Base-by-base conservation (phyloP, 2,888 invertebrate species). In the Notodromas monacha region DNA sequence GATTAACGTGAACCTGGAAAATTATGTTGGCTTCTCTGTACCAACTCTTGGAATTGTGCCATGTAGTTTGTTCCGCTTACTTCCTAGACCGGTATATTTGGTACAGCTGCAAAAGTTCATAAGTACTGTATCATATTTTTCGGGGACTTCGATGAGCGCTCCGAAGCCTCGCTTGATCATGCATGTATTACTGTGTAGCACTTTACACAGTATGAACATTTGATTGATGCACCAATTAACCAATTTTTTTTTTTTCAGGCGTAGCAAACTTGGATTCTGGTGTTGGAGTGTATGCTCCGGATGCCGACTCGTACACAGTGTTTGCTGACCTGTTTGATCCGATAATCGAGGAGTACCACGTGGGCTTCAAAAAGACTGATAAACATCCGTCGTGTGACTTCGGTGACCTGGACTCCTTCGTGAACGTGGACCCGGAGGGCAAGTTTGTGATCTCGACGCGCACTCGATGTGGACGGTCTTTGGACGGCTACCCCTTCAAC, bases 281-380 rank as follows among this genome's bases (percentile, higher is more conserved):
- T 44, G 74, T 84, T 38, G 86, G 89, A 49, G 73, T 89, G 57
- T 89, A 89, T 50, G 89, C 89, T 34, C 84, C 86, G 35, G 89
- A 89, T 51, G 84, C 86, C 38, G 86, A 89, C 54, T 53, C 84
- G 33, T 92, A 89, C 61, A 66, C 69, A 42, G 62, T 70, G 33
- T 92, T 89, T 53, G 61, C 73, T 38, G 74, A 73, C 34, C 60
- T 92, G 40, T 89, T 92, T 54, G 79, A 89, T 56, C 84, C 84
- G 51, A 73, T 92, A 59, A 89, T 92, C 52, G 79, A 81, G 50
- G 84, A 84, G 50, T 86, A 86, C 61, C 86, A 86, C 58, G 63
- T 61, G 51, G 84, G 84, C 42, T 86, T 86, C 64, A 74, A 72
- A 61, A 68, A 74, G 54, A 65, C 66, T 48, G 79, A 79, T 58